A percentile compares a stretch with the other conserved stretches of the same genome.
Conservation (phyloP, 2,113 vertebrate species). For the Python bivittatus region DNA sequence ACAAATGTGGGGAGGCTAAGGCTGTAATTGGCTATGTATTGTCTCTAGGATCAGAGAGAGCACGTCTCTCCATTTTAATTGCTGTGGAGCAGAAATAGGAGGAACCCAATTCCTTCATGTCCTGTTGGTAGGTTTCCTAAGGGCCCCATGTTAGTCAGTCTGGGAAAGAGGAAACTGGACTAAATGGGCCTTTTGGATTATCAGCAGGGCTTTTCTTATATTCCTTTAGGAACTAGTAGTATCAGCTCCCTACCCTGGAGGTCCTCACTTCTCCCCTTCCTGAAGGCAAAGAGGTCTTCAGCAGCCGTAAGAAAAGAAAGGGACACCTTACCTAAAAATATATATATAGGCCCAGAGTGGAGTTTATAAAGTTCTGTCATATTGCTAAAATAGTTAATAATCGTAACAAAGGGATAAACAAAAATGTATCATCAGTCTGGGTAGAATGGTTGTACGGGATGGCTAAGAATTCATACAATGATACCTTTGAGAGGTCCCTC, state of each 20-base stretch:
- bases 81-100: not conserved
- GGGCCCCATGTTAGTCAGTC: not conserved
- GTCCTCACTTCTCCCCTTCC: not conserved
- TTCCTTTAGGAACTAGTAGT: not conserved
- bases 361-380: not conserved
- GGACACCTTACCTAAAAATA: not conserved
- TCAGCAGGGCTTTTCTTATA: not conserved
- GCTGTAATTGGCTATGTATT: not conserved
- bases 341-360: not conserved
- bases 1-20: not conserved
- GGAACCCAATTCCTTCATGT: not conserved
- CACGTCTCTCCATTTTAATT: not conserved
- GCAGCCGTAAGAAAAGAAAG: not conserved
- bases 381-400: not conserved
- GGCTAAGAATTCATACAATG: constrained; percentile 2
- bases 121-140: not conserved
- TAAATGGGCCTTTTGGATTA: not conserved
- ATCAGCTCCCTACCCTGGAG: not conserved
- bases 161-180: not conserved
- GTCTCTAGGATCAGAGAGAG: not conserved
- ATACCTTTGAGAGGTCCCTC: constrained; percentile 9
- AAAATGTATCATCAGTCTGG: not conserved
- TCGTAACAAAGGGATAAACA: not conserved
- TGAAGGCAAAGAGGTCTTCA: not conserved
- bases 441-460: not conserved